phyloP scores from a whole-genome alignment of 2,888 invertebrate genomes.

The Eupithecia inturbata region DNA sequence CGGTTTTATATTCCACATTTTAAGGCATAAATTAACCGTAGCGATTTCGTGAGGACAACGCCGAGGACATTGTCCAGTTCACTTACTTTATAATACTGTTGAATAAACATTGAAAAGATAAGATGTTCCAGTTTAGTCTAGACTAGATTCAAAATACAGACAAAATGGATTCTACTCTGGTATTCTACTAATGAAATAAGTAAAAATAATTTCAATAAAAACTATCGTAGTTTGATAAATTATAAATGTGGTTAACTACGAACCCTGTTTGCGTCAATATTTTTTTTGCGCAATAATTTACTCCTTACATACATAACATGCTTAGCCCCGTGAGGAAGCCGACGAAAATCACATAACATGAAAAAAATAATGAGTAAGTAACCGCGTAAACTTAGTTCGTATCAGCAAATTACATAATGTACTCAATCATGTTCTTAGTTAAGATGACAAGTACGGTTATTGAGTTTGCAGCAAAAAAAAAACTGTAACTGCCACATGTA shows the following conservation, averaged over 20 bases:
- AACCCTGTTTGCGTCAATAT: background rate
- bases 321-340: too few relatives aligned
- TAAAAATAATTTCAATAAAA: background rate
- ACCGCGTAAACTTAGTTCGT: too few relatives aligned
- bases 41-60: background rate
- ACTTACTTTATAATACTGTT: constrained; percentile 1
- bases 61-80: background rate
- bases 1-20: background rate
- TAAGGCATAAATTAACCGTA: background rate
- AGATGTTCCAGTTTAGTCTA: background rate
- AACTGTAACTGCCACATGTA: background rate
- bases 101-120: constrained; percentile 6
- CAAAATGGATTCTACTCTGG: background rate
- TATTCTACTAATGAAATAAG: background rate
- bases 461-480: background rate
- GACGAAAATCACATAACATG: too few relatives aligned
- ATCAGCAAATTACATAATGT: too few relatives aligned
- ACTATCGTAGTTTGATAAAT: background rate
- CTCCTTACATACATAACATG: too few relatives aligned
- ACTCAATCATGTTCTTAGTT: too few relatives aligned
- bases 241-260: background rate
- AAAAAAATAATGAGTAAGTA: too few relatives aligned
- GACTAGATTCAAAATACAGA: background rate
- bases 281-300: too few relatives aligned
- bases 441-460: too few relatives aligned